These are phyloP conservation scores for Mesorhabditis spiculigera DNA, from an alignment of 2,888 invertebrate species.

Conservation along the genomic window DNA sequence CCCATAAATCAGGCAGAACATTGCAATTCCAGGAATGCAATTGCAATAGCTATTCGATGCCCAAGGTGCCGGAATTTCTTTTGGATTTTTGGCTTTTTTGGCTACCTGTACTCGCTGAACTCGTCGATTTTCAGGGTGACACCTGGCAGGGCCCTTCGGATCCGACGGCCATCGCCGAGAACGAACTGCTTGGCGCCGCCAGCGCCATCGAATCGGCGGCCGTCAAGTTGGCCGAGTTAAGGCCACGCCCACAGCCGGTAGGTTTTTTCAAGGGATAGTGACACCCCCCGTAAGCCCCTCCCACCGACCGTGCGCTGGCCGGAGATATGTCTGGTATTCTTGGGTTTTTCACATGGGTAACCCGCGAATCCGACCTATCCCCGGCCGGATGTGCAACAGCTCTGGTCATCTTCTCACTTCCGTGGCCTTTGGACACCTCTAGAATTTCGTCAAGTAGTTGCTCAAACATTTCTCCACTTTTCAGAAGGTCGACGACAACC, in stretches of 20 bases:
- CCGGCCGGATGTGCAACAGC: constrained; percentile 26
- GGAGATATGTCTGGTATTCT: constrained; percentile 99
- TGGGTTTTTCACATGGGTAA: constrained; percentile 79
- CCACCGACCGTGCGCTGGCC: constrained; percentile 61
- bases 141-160: constrained; percentile 18
- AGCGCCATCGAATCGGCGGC: constrained; percentile 97
- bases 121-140: constrained; percentile 7
- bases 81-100: too few species aligned
- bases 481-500: constrained; percentile 82
- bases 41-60: too few species aligned
- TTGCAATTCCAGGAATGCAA: too few species aligned
- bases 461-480: constrained; percentile 27
- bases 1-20: neutral
- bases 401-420: constrained; percentile 5
- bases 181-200: constrained; percentile 91
- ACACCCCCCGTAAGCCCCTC: constrained; percentile 13
- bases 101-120: neutral
- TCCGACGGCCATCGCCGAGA: constrained; percentile 76
- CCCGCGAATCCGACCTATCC: constrained; percentile 99
- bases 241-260: constrained; percentile 70
- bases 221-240: constrained; percentile 82
- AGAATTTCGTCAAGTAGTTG: neutral
- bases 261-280: constrained; percentile 12
- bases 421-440: neutral
- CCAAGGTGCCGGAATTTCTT: too few species aligned